phyloP scores from a whole-genome alignment of 2,888 invertebrate species.

The Cryptus viduatorius region DNA sequence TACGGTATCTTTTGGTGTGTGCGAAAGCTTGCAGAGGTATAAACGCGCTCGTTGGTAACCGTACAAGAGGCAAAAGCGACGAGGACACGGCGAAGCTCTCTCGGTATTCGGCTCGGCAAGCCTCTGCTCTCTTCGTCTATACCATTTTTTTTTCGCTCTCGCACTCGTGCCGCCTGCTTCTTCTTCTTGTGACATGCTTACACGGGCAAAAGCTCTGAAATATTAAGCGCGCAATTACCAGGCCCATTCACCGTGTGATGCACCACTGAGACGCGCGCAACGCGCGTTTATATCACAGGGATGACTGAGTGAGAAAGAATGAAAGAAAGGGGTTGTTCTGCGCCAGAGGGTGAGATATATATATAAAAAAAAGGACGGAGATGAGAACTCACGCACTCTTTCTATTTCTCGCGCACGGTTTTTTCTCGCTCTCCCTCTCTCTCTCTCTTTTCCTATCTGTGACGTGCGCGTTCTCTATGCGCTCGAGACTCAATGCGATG shows the following conservation, averaged over 20 bases:
- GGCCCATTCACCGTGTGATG: slow-evolving; percentile 83
- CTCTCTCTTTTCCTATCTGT: slow-evolving; percentile 51
- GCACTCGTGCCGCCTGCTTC: slow-evolving; percentile 30
- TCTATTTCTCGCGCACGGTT: slow-evolving; percentile 39
- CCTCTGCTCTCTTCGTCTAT: slow-evolving; percentile 41
- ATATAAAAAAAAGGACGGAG: slow-evolving; percentile 36
- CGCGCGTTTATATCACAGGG: slow-evolving; percentile 62
- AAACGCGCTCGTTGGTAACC: slow-evolving; percentile 57
- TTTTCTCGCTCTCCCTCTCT: slow-evolving; percentile 61
- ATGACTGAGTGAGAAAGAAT: slow-evolving; percentile 53
- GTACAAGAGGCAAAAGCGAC: slow-evolving; percentile 60
- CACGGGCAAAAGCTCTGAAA: slow-evolving; percentile 82
- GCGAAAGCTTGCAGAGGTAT: slow-evolving; percentile 51
- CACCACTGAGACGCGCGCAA: slow-evolving; percentile 75
- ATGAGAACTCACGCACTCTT: slow-evolving; percentile 72
- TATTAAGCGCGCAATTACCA: slow-evolving; percentile 85
- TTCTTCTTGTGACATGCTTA: slow-evolving; percentile 80
- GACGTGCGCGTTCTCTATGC: slow-evolving; percentile 70
- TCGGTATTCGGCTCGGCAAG: slow-evolving; percentile 43
- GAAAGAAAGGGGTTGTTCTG: slow-evolving; percentile 66
- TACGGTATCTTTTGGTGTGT: slow-evolving; percentile 36
- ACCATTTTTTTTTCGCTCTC: slow-evolving; percentile 59
- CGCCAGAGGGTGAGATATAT: slow-evolving; percentile 50
- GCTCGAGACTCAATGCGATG: slow-evolving; percentile 80
- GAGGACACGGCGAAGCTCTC: slow-evolving; percentile 38